Evolutionary conservation across 1,140 invertebrate genomes (phyloP).

Genomic region (Meteorus sp.): DNA sequence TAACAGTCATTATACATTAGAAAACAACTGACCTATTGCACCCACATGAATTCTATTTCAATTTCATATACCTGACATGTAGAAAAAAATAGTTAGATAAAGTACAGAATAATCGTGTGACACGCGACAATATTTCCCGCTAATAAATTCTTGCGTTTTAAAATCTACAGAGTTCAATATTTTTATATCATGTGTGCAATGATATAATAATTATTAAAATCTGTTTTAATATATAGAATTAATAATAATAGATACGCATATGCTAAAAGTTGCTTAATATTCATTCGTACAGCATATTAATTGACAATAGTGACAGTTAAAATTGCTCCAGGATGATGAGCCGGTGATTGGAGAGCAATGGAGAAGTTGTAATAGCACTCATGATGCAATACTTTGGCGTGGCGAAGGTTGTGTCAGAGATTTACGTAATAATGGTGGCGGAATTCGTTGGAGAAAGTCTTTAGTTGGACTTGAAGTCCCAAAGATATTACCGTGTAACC

Average conservation of each 20-base stretch:
- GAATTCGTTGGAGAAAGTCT: conserved; percentile 34
- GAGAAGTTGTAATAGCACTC: conserved; percentile 29
- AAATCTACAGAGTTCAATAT: no score
- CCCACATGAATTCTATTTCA: no score
- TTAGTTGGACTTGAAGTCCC: conserved; percentile 27
- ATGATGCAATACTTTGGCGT: conserved; percentile 54
- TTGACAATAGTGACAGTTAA: conserved; percentile 11
- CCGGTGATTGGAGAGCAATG: conserved; percentile 11
- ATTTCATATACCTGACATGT: no score
- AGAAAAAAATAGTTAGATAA: no score
- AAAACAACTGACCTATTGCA: no score
- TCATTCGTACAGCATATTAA: not conserved
- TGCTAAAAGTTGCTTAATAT: not conserved
- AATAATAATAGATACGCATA: not conserved
- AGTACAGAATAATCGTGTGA: no score
- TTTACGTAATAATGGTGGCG: conserved; percentile 41
- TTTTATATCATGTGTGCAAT: no score
- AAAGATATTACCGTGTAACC: conserved; percentile 16
- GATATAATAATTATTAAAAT: no score
- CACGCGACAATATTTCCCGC: no score
- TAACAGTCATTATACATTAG: no score
- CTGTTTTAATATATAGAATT: no score
- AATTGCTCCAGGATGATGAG: not conserved
- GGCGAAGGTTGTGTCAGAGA: conserved; percentile 60
- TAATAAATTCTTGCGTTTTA: no score